phyloP scores from a whole-genome alignment of 35 echinoderm and acorn worm species.

The Nesometra sesokonis region DNA sequence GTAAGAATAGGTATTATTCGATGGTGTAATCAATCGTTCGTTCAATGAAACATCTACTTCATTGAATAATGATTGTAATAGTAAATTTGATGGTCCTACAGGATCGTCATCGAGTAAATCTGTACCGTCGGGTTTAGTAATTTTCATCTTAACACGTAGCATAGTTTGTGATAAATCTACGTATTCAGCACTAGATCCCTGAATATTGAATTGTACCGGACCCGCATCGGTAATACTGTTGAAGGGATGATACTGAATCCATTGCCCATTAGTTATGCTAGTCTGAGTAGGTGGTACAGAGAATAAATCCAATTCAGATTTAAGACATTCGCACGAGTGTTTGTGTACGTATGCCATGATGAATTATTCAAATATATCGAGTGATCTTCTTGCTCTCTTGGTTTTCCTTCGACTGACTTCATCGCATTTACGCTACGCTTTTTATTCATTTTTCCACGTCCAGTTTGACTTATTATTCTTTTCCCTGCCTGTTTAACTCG shows the following conservation, averaged over 20 bases:
- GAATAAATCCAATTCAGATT: constrained; percentile 49
- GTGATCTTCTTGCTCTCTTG: constrained; percentile 12
- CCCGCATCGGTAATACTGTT: constrained; percentile 21
- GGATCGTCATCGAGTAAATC: not conserved
- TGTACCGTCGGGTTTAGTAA: constrained; percentile 24
- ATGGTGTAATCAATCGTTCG: constrained; percentile 6
- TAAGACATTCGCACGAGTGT: constrained; percentile 50
- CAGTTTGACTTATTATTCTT: not conserved
- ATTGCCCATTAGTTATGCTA: constrained; percentile 20
- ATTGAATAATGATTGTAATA: constrained; percentile 38
- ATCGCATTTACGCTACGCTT: constrained; percentile 1
- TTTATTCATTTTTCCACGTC: constrained; percentile 1
- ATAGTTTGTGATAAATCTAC: constrained; percentile 31
- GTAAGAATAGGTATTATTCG: constrained; percentile 37
- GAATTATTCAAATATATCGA: constrained; percentile 7
- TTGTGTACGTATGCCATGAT: constrained; percentile 39
- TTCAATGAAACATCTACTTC: constrained; percentile 49
- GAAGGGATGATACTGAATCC: constrained; percentile 39
- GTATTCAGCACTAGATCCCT: constrained; percentile 35
- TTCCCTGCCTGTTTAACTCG: not conserved
- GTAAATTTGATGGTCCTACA: constrained; percentile 45
- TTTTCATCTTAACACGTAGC: constrained; percentile 37
- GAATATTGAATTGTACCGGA: constrained; percentile 45
- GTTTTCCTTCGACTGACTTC: not conserved
- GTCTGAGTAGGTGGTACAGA: constrained; percentile 35